phyloP scores from a whole-genome alignment of 2,113 vertebrate genomes.

The Perca flavescens region DNA sequence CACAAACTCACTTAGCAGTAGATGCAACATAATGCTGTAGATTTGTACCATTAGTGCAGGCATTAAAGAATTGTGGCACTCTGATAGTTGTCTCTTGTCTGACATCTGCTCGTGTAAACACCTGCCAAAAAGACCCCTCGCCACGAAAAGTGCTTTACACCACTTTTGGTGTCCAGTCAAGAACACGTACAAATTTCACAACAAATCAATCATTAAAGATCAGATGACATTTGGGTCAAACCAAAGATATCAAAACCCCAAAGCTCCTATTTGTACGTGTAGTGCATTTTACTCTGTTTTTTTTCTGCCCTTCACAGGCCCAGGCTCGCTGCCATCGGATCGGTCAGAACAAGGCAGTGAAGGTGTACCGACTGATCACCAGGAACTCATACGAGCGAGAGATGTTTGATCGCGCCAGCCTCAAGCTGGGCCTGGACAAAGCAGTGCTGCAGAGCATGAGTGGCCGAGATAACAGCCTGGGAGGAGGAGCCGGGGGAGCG shows the following conservation, averaged over 20 bases:
- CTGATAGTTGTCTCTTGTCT: not conserved
- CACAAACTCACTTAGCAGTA: not conserved
- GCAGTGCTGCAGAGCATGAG: slow-evolving; percentile 99
- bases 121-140: not conserved
- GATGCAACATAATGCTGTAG: not conserved
- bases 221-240: not conserved
- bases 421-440: slow-evolving; percentile 97
- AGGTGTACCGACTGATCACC: slow-evolving; percentile 97
- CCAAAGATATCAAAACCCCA: not conserved
- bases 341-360: slow-evolving; percentile 98
- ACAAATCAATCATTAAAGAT: not conserved
- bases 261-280: not conserved
- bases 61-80: not conserved
- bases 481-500: slow-evolving; percentile 84
- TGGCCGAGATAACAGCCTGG: slow-evolving; percentile 93
- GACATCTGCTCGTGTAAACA: slow-evolving; percentile 5
- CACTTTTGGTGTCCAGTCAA: not conserved
- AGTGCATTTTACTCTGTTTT: not conserved
- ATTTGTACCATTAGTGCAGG: not conserved
- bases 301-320: slow-evolving; percentile 83
- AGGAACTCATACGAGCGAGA: slow-evolving; percentile 97
- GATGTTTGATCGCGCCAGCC: slow-evolving; percentile 98
- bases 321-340: slow-evolving; percentile 98
- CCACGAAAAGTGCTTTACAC: not conserved
- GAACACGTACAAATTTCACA: not conserved